Base-by-base conservation (phyloP, 2,113 vertebrate genomes). In the Pseudopodoces humilis region DNA sequence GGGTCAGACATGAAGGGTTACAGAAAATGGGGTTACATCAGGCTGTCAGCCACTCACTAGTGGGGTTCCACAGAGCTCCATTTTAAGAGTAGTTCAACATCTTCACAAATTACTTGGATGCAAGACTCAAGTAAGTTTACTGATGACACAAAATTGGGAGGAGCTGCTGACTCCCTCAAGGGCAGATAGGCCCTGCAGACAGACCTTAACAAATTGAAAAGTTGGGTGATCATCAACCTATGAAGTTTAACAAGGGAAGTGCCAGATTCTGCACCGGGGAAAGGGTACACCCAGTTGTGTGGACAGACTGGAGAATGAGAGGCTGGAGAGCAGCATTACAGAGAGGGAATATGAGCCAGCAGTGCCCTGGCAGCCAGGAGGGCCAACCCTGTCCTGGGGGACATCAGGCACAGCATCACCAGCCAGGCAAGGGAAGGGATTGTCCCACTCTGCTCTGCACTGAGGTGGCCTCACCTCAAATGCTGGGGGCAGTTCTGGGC, bases 401-500 rank as follows among this genome's bases (percentile, higher is more conserved):
- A 2, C 33, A 50, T 14, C 59, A 74, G 59, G 59, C 8, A 7
- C 50, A 80, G 50, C 27, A 74, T 9, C 0, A 0, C 25, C 49
- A 80, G 58, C 25, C 0, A 0, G 44, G 23, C 6, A 37, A 37
- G 86, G 27, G 33, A 72, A 27, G 33, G 12, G 31, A 58, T 2
- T 65, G 59, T 44, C 59, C 17, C 0, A 0, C 50, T 56, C 35
- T 80, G 58, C 35, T 80, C 21, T 64, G 58, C 3, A 0, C 65
- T 49, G 17, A 21, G 25, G 25, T 0, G 0, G 50, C 35, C 58
- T 43, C 44, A 44, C 31, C 50, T 64, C 1, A 0, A 19, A 21
- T 13, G 30, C 31, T 58, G 14, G 50, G 46, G 20, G 17, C 25
- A 72, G 21, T 5, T 37, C 2, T 19, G 50, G 35, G 30, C 3